These are phyloP conservation scores for Brotula barbata DNA, from an alignment of 2,797 vertebrate species.

Conservation along the genomic window DNA sequence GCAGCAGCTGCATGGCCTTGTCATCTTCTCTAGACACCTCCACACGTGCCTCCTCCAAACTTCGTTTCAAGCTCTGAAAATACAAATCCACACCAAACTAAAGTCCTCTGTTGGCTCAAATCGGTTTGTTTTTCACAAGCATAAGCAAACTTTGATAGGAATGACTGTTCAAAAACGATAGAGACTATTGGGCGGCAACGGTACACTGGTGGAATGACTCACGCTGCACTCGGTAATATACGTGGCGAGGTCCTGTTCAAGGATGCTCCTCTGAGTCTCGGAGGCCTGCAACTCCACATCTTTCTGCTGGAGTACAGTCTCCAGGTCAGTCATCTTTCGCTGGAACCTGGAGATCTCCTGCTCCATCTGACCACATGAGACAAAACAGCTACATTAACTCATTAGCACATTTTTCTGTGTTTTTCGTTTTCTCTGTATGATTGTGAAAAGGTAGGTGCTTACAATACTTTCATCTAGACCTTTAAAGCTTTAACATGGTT, in stretches of 20 bases:
- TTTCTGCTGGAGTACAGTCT: conserved; percentile 98
- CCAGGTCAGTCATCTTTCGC: conserved; percentile 98
- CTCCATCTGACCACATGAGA: conserved; percentile 85
- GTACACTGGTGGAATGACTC: conserved; percentile 67
- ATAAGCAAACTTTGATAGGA: no score
- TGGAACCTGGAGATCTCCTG: conserved; percentile 99
- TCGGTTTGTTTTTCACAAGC: no score
- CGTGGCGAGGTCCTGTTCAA: conserved; percentile 98
- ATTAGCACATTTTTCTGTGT: background rate
- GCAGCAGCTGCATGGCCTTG: conserved; percentile 97
- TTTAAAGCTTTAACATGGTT: background rate
- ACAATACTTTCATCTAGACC: background rate
- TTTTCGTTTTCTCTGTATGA: background rate
- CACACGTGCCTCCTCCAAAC: conserved; percentile 97
- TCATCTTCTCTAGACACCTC: conserved; percentile 99
- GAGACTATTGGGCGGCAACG: no score
- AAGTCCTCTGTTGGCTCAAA: conserved; percentile 10
- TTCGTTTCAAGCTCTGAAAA: conserved; percentile 95
- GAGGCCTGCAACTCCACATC: conserved; percentile 99
- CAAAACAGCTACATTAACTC: background rate
- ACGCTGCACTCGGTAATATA: conserved; percentile 99
- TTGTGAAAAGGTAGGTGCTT: no score
- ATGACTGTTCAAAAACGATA: no score
- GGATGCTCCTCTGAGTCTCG: conserved; percentile 95
- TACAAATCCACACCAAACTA: conserved; percentile 38